Evolutionary conservation across 2,888 invertebrate genomes (phyloP).

Genomic region (Ophion costatus): DNA sequence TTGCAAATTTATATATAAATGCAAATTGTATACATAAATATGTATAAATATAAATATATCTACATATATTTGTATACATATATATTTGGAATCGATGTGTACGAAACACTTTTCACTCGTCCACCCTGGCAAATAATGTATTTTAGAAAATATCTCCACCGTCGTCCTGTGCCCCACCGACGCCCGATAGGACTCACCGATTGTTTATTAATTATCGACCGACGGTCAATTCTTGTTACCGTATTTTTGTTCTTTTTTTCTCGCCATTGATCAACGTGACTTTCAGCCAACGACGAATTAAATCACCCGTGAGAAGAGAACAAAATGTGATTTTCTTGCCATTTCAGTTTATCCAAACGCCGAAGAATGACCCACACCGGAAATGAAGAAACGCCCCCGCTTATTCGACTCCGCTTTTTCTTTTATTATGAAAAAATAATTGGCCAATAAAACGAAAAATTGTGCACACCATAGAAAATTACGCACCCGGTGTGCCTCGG

Average conservation of each 20-base stretch:
- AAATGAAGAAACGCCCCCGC: too few relatives aligned
- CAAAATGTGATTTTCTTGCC: not conserved
- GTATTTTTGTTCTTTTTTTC: not conserved
- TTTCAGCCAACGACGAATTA: conserved; percentile 50
- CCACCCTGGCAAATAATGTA: conserved; percentile 47
- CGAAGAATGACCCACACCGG: not conserved
- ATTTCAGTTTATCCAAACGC: not conserved
- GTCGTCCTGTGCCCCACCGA: conserved; percentile 56
- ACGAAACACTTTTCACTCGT: conserved; percentile 4
- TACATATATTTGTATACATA: conserved; percentile 5
- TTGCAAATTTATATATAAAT: conserved; percentile 3
- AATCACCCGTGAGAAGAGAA: conserved; percentile 10
- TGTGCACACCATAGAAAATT: too few relatives aligned
- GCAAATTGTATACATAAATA: not conserved
- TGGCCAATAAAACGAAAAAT: not conserved
- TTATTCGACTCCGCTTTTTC: not conserved
- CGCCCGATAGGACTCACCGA: conserved; percentile 47
- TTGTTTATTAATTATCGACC: conserved; percentile 1
- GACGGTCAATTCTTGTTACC: not conserved
- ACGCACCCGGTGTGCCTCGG: too few relatives aligned
- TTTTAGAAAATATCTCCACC: conserved; percentile 47
- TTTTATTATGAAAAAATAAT: not conserved
- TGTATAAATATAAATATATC: not conserved
- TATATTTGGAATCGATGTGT: conserved; percentile 14
- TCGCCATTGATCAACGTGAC: not conserved